Evolutionary conservation across 92 coral and sea anemone species (phyloP), one percentile per base, ranked within the genome.

Genomic region (Bergia puertoricense): DNA sequence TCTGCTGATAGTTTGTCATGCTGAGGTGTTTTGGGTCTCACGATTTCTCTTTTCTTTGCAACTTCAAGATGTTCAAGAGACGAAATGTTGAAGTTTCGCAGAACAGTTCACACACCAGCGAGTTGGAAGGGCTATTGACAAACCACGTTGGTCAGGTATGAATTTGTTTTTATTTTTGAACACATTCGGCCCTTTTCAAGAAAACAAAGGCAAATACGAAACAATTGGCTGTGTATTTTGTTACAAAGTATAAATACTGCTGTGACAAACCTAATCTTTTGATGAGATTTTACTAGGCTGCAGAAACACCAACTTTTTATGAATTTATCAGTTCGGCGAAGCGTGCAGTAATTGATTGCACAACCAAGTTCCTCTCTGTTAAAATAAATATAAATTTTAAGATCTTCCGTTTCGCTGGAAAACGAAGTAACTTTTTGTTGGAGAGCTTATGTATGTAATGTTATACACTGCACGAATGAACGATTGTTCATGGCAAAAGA

Each of bases 11-110:
- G 38, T 39, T 16, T 77, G 74, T 23, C 18, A 88, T 81, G 50
- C 37, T 30, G n/a, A n/a, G 38, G 11, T 43, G 20, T 69, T 48
- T 14, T 9, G 14, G 22, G 54, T 74, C 84, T 72, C 45, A 57
- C 40, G 56, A 50, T 57, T 48, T 65, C 46, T 8, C 44, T 45
- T 59, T 59, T 72, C 11, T 89, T 81, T 79, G 86, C 79, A 48
- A 54, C 88, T 71, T 83, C 4, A 89, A 97, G 99, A 94, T 97
- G 96, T 95, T 97, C 79, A 97, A 97, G 69, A 93, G 99, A 80
- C 91, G 99, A 89, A 97, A 97, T 91, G 98, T 97, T 1, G 97
- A 97, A 79, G 85, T 89, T 41, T 40, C 91, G 22, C 91, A 90
- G 41, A 81, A 85, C 62, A 89, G 91, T n/a, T 44, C 90, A 23